Conservation (phyloP, 2,113 vertebrate genomes). For the Phylloscopus whistleri region DNA sequence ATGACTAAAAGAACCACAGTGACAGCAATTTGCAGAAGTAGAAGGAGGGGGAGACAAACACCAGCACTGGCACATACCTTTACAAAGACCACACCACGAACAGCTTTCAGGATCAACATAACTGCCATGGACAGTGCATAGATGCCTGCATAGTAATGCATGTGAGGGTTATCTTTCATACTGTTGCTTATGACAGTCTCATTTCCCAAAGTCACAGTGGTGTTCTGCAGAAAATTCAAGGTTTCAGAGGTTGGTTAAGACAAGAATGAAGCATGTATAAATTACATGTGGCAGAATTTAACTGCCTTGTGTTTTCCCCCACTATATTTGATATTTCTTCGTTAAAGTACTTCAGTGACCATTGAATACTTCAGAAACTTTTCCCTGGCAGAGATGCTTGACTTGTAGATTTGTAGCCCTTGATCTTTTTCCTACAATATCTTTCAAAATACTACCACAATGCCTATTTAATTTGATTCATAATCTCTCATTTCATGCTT, state of each 20-base stretch:
- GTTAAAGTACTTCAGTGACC: background rate
- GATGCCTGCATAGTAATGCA: conserved; percentile 86
- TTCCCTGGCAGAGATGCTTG: background rate
- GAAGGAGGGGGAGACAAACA: background rate
- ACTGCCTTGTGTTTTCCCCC: background rate
- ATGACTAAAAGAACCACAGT: background rate
- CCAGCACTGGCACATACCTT: conserved; percentile 73
- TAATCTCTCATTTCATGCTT: background rate
- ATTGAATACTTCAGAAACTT: background rate
- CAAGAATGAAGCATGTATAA: background rate
- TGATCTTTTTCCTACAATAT: background rate
- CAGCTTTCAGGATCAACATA: conserved; percentile 87
- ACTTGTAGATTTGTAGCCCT: background rate
- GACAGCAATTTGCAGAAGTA: background rate
- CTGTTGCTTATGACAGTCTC: conserved; percentile 78
- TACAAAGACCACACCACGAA: conserved; percentile 87
- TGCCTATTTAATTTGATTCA: background rate
- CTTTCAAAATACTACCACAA: background rate
- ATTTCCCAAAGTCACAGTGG: conserved; percentile 78
- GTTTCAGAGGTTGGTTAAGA: background rate
- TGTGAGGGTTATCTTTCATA: conserved; percentile 89
- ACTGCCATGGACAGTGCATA: conserved; percentile 91
- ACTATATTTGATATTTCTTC: background rate
- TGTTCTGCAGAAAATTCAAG: conserved; percentile 75
- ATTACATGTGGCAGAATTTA: background rate